These are phyloP conservation scores for Cepaea hortensis DNA, from an alignment of 2,888 invertebrate species.

Conservation along the genomic window DNA sequence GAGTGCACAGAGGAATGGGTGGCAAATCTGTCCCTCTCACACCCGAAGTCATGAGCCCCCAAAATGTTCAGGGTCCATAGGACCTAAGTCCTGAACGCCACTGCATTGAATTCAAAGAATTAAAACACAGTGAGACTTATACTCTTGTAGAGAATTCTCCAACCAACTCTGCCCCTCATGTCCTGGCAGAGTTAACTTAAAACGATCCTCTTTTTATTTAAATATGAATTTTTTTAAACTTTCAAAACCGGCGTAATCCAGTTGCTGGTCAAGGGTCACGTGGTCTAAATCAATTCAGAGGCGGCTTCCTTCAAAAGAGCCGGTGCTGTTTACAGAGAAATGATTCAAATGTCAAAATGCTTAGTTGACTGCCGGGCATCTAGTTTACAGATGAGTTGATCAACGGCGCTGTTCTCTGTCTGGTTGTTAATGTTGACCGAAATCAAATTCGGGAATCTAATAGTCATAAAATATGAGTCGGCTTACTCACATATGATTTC, in stretches of 20 bases:
- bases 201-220: no score
- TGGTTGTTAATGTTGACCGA: neutral
- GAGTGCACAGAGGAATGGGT: no score
- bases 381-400: no score
- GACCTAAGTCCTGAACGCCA: no score
- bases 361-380: neutral
- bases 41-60: no score
- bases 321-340: neutral
- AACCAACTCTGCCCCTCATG: no score
- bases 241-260: slow-evolving; percentile 49
- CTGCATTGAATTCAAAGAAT: no score
- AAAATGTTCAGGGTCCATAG: no score
- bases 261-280: slow-evolving; percentile 47
- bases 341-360: neutral
- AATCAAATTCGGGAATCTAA: neutral
- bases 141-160: no score
- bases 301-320: slow-evolving; percentile 52
- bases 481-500: neutral
- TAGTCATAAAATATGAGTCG: neutral
- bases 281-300: slow-evolving; percentile 46
- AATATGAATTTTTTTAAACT: neutral
- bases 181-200: no score
- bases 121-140: no score
- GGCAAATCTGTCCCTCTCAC: no score
- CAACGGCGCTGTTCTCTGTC: neutral